phyloP scores from a whole-genome alignment of 2,113 vertebrate species.

The Ondatra zibethicus region DNA sequence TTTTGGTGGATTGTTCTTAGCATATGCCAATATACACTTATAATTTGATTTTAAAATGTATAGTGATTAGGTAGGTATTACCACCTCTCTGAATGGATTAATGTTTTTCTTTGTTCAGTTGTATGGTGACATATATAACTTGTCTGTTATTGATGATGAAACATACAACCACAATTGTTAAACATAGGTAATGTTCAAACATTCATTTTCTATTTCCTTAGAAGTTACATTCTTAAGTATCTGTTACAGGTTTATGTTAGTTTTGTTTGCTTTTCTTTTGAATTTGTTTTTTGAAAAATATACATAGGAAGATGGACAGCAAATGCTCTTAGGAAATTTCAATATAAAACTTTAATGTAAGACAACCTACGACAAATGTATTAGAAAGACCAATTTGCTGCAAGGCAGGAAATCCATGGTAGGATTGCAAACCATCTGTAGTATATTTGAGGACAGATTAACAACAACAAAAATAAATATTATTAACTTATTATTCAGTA shows the following conservation, averaged over 20 bases:
- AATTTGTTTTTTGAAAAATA: not conserved
- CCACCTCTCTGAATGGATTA: constrained; percentile 41
- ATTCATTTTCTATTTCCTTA: not conserved
- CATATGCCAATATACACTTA: constrained; percentile 62
- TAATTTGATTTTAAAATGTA: not conserved
- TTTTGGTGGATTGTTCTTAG: constrained; percentile 63
- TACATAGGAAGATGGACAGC: not conserved
- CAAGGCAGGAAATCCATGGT: not conserved
- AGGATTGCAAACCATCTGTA: not conserved
- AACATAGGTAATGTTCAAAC: not conserved
- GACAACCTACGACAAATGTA: not conserved
- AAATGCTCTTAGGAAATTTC: not conserved
- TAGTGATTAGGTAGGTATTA: constrained; percentile 40
- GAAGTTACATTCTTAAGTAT: not conserved
- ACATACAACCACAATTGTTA: constrained; percentile 19
- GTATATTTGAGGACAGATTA: not conserved
- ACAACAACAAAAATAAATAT: not conserved
- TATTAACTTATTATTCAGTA: not conserved
- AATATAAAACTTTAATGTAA: not conserved
- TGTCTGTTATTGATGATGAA: constrained; percentile 35
- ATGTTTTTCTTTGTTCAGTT: constrained; percentile 55
- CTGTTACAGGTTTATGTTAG: not conserved
- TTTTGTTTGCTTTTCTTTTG: not conserved
- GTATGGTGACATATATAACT: constrained; percentile 36
- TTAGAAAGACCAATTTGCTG: not conserved